Percentiles rank a stretch among this genome's conserved stretches.
Evolutionary conservation across 2,113 vertebrate genomes (phyloP).

Genomic region (Takifugu bimaculatus): DNA sequence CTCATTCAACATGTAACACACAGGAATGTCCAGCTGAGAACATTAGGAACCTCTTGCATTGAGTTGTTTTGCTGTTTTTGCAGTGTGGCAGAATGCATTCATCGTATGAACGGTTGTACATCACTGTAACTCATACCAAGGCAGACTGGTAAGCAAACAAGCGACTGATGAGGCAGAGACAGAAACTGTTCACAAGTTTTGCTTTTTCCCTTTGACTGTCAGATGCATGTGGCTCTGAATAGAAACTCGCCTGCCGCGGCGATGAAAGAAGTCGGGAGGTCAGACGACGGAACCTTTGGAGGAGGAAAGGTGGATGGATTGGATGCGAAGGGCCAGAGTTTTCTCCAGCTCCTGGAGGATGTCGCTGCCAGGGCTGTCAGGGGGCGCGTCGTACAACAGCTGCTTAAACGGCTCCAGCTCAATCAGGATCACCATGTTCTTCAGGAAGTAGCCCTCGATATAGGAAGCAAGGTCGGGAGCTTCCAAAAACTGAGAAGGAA

Average conservation of each 20-base stretch:
- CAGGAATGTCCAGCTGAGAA: neutral
- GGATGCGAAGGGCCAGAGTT: constrained; percentile 89
- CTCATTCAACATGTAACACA: constrained; percentile 15
- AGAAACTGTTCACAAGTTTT: neutral
- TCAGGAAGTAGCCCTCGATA: constrained; percentile 96
- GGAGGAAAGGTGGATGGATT: constrained; percentile 96
- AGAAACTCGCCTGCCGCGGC: neutral
- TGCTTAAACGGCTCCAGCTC: constrained; percentile 96
- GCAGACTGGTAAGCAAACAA: constrained; percentile 20
- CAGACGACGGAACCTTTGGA: constrained; percentile 96
- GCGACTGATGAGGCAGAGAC: constrained; percentile 10
- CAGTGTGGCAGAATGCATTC: constrained; percentile 35
- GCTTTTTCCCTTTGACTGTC: too few relatives aligned
- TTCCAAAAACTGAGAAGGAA: constrained; percentile 82
- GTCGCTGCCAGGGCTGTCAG: constrained; percentile 82
- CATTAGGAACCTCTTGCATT: constrained; percentile 15
- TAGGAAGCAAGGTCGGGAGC: constrained; percentile 89
- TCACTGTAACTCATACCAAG: constrained; percentile 27
- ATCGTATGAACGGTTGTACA: constrained; percentile 16
- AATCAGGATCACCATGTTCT: constrained; percentile 97
- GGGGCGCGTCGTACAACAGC: constrained; percentile 87
- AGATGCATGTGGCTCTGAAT: neutral
- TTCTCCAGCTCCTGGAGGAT: constrained; percentile 92
- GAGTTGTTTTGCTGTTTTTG: constrained; percentile 34
- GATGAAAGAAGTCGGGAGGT: constrained; percentile 31